phyloP scores from a whole-genome alignment of 30 jellyfish, hydroid and myxozoan genomes.

The Clytia hemisphaerica region DNA sequence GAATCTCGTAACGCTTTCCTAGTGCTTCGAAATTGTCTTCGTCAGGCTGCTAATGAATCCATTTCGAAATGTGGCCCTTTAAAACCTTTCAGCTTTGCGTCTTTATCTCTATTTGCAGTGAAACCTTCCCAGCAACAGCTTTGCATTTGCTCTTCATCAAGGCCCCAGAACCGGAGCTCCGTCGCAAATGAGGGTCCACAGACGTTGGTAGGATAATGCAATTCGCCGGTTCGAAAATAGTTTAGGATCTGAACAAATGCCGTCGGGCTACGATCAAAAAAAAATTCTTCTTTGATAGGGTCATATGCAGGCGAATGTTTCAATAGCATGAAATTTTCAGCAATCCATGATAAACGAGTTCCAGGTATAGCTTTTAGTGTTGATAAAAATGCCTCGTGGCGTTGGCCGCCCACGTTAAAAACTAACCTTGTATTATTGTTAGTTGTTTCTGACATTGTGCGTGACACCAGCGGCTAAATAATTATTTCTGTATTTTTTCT shows the following conservation, averaged over 20 bases:
- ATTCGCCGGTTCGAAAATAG: slow-evolving; percentile 75
- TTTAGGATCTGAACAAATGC: slow-evolving; percentile 70
- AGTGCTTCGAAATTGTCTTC: slow-evolving; percentile 10
- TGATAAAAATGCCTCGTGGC: slow-evolving; percentile 80
- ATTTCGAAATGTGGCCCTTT: slow-evolving; percentile 82
- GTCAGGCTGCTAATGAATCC: slow-evolving; percentile 2
- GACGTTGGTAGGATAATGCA: slow-evolving; percentile 81
- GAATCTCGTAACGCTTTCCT: slow-evolving; percentile 34
- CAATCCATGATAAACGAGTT: slow-evolving; percentile 80
- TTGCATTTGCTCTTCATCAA: slow-evolving; percentile 81
- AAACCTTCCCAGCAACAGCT: slow-evolving; percentile 95
- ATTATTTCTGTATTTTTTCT: too few relatives aligned
- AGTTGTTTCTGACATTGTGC: too few relatives aligned
- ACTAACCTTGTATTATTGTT: slow-evolving; percentile 54
- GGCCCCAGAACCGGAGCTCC: slow-evolving; percentile 81
- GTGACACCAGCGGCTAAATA: too few relatives aligned
- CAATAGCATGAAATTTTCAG: slow-evolving; percentile 58
- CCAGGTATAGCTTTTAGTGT: slow-evolving; percentile 77
- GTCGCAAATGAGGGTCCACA: slow-evolving; percentile 81
- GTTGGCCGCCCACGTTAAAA: slow-evolving; percentile 79
- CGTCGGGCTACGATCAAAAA: slow-evolving; percentile 82
- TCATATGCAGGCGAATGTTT: slow-evolving; percentile 68
- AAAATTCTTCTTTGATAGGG: slow-evolving; percentile 59
- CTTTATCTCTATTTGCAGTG: slow-evolving; percentile 74
- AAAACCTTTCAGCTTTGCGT: slow-evolving; percentile 74